Percentiles rank a stretch among this genome's conserved stretches.
Conservation (phyloP, 2,888 invertebrate species). For the Dugesia japonica region DNA sequence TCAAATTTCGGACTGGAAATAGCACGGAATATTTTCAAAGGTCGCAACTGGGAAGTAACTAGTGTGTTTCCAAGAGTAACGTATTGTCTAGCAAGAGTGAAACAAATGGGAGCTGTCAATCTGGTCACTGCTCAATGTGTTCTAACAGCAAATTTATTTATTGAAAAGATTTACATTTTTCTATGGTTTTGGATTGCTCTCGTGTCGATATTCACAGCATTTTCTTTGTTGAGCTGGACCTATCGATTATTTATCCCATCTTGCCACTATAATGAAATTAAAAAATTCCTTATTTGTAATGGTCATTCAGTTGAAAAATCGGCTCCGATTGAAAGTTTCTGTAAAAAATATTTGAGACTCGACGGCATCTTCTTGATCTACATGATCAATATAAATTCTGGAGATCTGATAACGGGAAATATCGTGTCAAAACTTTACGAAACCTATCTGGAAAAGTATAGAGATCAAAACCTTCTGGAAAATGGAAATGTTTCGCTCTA, state of each 20-base stretch:
- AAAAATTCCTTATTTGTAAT: not conserved
- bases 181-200: slow-evolving; percentile 35
- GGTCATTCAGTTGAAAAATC: not conserved
- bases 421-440: not conserved
- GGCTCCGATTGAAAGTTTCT: not conserved
- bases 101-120: slow-evolving; percentile 23
- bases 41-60: slow-evolving; percentile 32
- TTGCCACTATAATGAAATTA: not conserved
- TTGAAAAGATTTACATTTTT: slow-evolving; percentile 36
- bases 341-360: not conserved
- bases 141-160: slow-evolving; percentile 34
- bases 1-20: slow-evolving; percentile 30
- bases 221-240: slow-evolving; percentile 23
- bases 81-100: slow-evolving; percentile 27
- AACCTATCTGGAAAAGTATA: not conserved
- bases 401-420: not conserved
- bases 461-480: not conserved
- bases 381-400: not conserved
- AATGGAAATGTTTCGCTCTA: too few species aligned
- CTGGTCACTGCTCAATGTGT: slow-evolving; percentile 33
- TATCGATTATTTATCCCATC: slow-evolving; percentile 10
- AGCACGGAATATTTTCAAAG: slow-evolving; percentile 22
- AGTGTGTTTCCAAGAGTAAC: slow-evolving; percentile 34
- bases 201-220: slow-evolving; percentile 16
- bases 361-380: not conserved